Percentiles rank a stretch among this genome's conserved stretches.
phyloP scores from a whole-genome alignment of 2,113 vertebrate species.

The Eolophus roseicapilla region DNA sequence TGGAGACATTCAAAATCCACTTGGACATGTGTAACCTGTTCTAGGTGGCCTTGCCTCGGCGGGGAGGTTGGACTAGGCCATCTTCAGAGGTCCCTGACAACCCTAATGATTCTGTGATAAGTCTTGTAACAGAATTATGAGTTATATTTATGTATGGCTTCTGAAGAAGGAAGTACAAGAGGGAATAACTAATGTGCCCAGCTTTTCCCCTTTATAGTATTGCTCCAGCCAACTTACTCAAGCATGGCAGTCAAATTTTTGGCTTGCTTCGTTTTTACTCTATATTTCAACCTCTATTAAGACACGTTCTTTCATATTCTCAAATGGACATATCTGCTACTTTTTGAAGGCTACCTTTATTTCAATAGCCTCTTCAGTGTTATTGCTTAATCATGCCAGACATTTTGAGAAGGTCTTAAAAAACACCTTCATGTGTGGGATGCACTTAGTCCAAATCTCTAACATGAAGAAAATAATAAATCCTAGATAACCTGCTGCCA shows the following conservation, averaged over 20 bases:
- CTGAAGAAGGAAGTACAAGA: neutral
- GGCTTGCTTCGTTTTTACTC: neutral
- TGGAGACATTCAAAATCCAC: neutral
- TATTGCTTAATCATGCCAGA: neutral
- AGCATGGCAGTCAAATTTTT: neutral
- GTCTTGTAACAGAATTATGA: neutral
- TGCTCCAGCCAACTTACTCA: neutral
- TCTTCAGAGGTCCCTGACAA: neutral
- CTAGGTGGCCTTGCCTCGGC: neutral
- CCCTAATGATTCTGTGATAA: neutral
- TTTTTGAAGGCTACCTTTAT: neutral
- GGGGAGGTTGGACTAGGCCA: neutral
- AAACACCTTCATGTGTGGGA: neutral
- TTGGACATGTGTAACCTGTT: neutral
- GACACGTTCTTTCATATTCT: neutral
- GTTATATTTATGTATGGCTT: neutral
- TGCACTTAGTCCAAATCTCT: neutral
- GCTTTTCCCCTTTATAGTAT: neutral
- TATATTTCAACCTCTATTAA: neutral
- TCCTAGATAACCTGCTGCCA: neutral
- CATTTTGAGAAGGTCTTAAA: neutral
- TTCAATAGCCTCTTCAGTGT: neutral
- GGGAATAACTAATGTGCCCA: neutral
- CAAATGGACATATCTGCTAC: neutral
- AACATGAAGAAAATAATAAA: neutral